Evolutionary conservation across 2,797 vertebrate species (phyloP).

Genomic region (Remorina albescens): DNA sequence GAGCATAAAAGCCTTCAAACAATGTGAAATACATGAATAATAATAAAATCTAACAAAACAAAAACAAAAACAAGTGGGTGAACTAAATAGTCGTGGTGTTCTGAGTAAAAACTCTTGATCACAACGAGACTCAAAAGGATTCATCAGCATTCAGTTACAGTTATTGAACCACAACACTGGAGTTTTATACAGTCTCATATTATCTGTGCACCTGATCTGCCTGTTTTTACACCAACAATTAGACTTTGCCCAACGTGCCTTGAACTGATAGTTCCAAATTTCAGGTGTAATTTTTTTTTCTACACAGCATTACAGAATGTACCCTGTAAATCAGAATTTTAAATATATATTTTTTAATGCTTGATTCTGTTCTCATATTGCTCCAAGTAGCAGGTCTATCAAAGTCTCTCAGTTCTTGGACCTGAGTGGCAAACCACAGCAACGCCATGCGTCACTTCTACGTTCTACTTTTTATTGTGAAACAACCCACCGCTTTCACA

Average conservation of each 20-base stretch:
- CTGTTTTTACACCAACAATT: constrained; percentile 22
- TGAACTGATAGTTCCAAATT: constrained; percentile 17
- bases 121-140: not conserved
- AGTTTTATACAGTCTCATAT: not conserved
- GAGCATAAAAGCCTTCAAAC: not conserved
- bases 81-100: not conserved
- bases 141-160: not conserved
- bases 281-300: constrained; percentile 3
- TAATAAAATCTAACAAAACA: too few relatives aligned
- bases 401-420: not conserved
- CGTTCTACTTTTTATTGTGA: constrained; percentile 12
- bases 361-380: constrained; percentile 2
- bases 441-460: constrained; percentile 23
- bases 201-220: not conserved
- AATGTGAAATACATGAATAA: not conserved
- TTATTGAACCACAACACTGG: constrained; percentile 6
- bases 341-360: not conserved
- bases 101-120: not conserved
- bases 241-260: not conserved
- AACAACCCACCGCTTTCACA: constrained; percentile 9
- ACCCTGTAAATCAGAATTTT: not conserved
- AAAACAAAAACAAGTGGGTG: too few relatives aligned
- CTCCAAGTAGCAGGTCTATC: not conserved
- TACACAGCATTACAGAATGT: not conserved
- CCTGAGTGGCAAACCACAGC: not conserved